phyloP scores from a whole-genome alignment of 2,113 vertebrate species.

The Notothenia coriiceps region DNA sequence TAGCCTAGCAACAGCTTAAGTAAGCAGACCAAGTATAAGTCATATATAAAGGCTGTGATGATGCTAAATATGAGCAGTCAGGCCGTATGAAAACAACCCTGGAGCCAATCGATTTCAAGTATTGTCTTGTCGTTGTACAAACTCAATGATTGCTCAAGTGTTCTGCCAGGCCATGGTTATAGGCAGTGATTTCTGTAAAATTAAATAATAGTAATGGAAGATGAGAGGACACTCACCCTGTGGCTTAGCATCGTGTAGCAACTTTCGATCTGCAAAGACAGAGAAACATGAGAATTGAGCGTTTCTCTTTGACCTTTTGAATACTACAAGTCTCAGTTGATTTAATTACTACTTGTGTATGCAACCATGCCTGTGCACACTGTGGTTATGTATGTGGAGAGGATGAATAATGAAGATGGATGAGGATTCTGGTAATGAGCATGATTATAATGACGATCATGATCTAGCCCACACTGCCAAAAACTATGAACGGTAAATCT shows the following conservation, averaged over 20 bases:
- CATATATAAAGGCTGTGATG: neutral
- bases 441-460: slow-evolving; percentile 53
- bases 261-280: slow-evolving; percentile 92
- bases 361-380: slow-evolving; percentile 16
- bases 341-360: slow-evolving; percentile 21
- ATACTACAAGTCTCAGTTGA: neutral
- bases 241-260: slow-evolving; percentile 93
- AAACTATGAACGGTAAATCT: slow-evolving; percentile 52
- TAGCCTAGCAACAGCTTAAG: neutral
- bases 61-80: neutral
- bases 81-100: neutral
- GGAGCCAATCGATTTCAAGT: neutral
- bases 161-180: neutral
- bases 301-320: slow-evolving; percentile 4
- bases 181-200: neutral
- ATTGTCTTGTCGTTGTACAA: neutral
- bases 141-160: neutral
- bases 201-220: neutral
- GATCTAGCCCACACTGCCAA: slow-evolving; percentile 41
- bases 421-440: slow-evolving; percentile 54
- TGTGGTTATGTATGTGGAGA: slow-evolving; percentile 21
- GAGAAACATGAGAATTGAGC: slow-evolving; percentile 72
- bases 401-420: slow-evolving; percentile 61
- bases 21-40: neutral
- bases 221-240: slow-evolving; percentile 89